Percentiles rank a stretch among this genome's conserved stretches.
Evolutionary conservation across 2,888 invertebrate species (phyloP).

Genomic region (Ptychoptera albimana): DNA sequence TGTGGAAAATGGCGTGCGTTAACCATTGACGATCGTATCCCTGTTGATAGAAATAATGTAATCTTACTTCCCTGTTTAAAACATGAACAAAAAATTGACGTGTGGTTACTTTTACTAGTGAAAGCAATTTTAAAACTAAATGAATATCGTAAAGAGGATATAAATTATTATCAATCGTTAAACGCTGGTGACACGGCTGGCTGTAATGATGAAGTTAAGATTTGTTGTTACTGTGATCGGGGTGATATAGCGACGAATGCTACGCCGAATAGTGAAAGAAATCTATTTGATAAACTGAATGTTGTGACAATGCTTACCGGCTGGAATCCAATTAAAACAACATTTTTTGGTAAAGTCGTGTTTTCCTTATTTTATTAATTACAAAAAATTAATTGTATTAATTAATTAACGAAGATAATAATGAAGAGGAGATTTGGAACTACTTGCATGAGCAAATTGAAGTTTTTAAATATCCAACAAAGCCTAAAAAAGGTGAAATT

Average conservation of each 20-base stretch:
- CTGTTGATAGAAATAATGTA: conserved; percentile 22
- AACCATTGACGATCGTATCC: conserved; percentile 31
- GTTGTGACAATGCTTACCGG: conserved; percentile 4
- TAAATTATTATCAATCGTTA: conserved; percentile 20
- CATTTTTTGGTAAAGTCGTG: conserved; percentile 7
- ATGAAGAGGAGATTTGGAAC: not conserved
- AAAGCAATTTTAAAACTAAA: conserved; percentile 32
- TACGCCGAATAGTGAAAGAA: not conserved
- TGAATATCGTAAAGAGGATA: conserved; percentile 25
- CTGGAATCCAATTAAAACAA: conserved; percentile 2
- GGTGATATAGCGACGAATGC: conserved; percentile 1
- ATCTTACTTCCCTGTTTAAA: conserved; percentile 25
- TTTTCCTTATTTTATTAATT: not conserved
- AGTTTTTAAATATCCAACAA: not conserved
- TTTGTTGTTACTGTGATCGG: conserved; percentile 4
- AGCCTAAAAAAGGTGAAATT: not conserved
- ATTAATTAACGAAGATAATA: not conserved
- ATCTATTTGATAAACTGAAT: conserved; percentile 1
- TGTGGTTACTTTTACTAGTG: conserved; percentile 34
- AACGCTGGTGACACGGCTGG: conserved; percentile 31
- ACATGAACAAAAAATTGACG: conserved; percentile 18
- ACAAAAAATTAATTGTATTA: not conserved
- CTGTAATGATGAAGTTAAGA: conserved; percentile 4
- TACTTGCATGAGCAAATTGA: not conserved
- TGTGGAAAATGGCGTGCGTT: conserved; percentile 34